Percentiles rank a stretch among this genome's conserved stretches.
Evolutionary conservation across 2,888 invertebrate species (phyloP).

Genomic region (Molorchus minor): DNA sequence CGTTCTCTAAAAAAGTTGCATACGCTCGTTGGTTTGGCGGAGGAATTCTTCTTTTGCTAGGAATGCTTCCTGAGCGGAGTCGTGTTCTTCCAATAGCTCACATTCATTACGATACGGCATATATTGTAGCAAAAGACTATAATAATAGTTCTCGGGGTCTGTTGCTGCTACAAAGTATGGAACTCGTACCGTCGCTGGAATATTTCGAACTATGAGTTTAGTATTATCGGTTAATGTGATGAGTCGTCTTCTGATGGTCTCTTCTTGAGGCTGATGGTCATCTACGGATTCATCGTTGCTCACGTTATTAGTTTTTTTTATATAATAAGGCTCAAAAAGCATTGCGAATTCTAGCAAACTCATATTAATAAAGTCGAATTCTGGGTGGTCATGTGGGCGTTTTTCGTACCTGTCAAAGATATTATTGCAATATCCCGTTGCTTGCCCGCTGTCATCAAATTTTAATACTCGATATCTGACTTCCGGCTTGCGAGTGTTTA

Average conservation of each 20-base stretch:
- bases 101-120: slow-evolving; percentile 9
- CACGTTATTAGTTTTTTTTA: neutral
- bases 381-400: neutral
- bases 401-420: slow-evolving; percentile 15
- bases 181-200: slow-evolving; percentile 17
- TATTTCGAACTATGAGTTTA: slow-evolving; percentile 8
- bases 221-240: slow-evolving; percentile 14
- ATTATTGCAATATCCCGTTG: slow-evolving; percentile 9
- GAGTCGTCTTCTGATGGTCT: neutral
- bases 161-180: slow-evolving; percentile 15
- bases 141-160: slow-evolving; percentile 13
- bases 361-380: slow-evolving; percentile 6
- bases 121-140: slow-evolving; percentile 12
- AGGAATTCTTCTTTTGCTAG: slow-evolving; percentile 6
- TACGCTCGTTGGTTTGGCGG: neutral
- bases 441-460: neutral
- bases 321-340: slow-evolving; percentile 9
- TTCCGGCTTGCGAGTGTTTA: slow-evolving; percentile 13
- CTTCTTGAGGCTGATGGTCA: neutral
- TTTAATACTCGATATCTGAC: slow-evolving; percentile 8
- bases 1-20: slow-evolving; percentile 1
- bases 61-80: slow-evolving; percentile 10
- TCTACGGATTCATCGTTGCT: neutral
- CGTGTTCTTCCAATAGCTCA: slow-evolving; percentile 7
- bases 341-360: slow-evolving; percentile 11